Evolutionary conservation across 2,888 invertebrate genomes (phyloP), one percentile per base, ranked within the genome.

Genomic region (Dermolepida albohirtum): DNA sequence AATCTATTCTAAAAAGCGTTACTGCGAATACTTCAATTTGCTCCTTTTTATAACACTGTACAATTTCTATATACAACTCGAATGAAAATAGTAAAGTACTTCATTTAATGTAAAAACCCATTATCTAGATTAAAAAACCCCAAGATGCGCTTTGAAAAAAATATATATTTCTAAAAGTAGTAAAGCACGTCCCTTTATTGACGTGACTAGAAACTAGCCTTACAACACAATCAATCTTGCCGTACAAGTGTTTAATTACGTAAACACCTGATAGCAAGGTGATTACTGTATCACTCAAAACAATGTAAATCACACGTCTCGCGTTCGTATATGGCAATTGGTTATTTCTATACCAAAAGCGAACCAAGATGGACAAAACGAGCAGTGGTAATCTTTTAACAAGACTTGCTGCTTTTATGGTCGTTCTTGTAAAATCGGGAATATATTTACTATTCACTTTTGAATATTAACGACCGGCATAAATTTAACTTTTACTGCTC

Each of bases 401-500:
- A 52, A 63, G 67, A 52, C 63, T 52, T 41, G 54, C 57, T 50
- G 64, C 64, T 71, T 71, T 71, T 69, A 71, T 66, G 71, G 69
- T 41, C 51, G 59, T 71, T 71, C 71, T 69, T 71, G 70, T 67
- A 70, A 72, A 72, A 57, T 66, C 70, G 44, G 64, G 65, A 44
- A 63, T 34, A 69, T 71, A 72, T 72, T 72, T 72, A 72, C 72
- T 68, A 71, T 71, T 72, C 65, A 68, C 67, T 68, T 71, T 71
- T 70, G 72, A 70, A 72, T 72, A 71, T 72, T 71, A 72, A 72
- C 70, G 72, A 71, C 68, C 65, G 67, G 64, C 72, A 72, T 72
- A 72, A 72, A 72, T 72, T 72, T 72, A 70, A 71, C 70, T 72
- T 72, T 72, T 72, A 72, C 70, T 71, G 72, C 71, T 70, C 67